Evolutionary conservation across 2,113 vertebrate species (phyloP).

Genomic region (Forbesichthys papilliferus): DNA sequence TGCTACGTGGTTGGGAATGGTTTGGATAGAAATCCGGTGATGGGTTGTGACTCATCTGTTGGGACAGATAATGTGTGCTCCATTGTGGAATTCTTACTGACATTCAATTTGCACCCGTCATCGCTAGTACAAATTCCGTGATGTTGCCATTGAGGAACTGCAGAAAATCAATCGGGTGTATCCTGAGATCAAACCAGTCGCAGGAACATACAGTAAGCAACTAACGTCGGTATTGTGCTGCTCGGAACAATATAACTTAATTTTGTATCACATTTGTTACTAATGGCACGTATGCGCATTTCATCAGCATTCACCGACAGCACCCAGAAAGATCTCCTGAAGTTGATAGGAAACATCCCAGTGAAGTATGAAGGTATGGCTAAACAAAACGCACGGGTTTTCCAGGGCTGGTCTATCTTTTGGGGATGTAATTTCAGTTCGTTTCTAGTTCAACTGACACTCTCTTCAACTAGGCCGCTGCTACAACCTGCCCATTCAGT

Average conservation of each 20-base stretch:
- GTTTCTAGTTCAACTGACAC: not conserved
- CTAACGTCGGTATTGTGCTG: not conserved
- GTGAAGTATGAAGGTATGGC: constrained; percentile 86
- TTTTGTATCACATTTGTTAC: not conserved
- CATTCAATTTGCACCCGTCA: not conserved
- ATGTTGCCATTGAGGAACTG: constrained; percentile 76
- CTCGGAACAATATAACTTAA: too few relatives aligned
- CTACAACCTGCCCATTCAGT: constrained; percentile 89
- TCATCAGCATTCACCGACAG: constrained; percentile 88
- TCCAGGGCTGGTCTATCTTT: not conserved
- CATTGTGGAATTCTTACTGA: too few relatives aligned
- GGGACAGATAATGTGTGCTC: too few relatives aligned
- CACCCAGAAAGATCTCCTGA: constrained; percentile 91
- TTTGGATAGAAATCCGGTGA: too few relatives aligned
- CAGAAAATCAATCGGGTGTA: constrained; percentile 65
- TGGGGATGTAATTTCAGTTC: not conserved
- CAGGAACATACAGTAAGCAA: constrained; percentile 75
- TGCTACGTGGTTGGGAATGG: too few relatives aligned
- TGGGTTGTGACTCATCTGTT: too few relatives aligned
- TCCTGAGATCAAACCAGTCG: constrained; percentile 53
- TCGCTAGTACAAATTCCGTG: constrained; percentile 78
- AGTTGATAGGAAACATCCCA: constrained; percentile 86
- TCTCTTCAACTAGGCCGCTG: constrained; percentile 75
- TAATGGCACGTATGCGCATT: constrained; percentile 12
- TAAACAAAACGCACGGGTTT: not conserved